Conservation (phyloP, 2,888 invertebrate genomes). For the Agrilus mali region DNA sequence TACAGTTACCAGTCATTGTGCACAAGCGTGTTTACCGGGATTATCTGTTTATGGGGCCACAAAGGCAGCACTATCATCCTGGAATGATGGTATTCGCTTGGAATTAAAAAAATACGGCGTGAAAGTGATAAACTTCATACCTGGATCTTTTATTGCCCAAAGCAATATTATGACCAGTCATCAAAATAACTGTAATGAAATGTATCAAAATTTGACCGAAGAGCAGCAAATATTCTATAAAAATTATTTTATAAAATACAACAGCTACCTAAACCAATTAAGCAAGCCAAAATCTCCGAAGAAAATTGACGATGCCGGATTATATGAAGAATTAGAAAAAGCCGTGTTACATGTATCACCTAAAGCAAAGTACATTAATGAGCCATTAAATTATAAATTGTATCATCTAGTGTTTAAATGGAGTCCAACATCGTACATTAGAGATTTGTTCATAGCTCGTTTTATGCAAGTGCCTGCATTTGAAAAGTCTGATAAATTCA, state of each 20-base stretch:
- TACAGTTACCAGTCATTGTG: slow-evolving; percentile 76
- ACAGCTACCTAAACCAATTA: slow-evolving; percentile 41
- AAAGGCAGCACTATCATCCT: slow-evolving; percentile 64
- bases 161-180: slow-evolving; percentile 60
- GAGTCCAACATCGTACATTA: slow-evolving; percentile 39
- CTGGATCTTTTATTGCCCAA: slow-evolving; percentile 59
- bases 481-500: slow-evolving; percentile 13
- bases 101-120: slow-evolving; percentile 63
- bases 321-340: slow-evolving; percentile 49
- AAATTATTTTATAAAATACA: slow-evolving; percentile 51
- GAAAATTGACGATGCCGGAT: slow-evolving; percentile 38
- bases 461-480: slow-evolving; percentile 52
- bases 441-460: slow-evolving; percentile 47
- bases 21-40: slow-evolving; percentile 55
- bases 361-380: slow-evolving; percentile 49
- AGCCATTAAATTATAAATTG: slow-evolving; percentile 51
- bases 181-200: slow-evolving; percentile 43
- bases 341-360: slow-evolving; percentile 50
- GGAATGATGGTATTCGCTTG: slow-evolving; percentile 58
- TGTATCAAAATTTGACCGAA: slow-evolving; percentile 48
- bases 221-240: slow-evolving; percentile 54
- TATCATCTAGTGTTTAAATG: slow-evolving; percentile 54
- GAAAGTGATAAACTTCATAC: slow-evolving; percentile 59
- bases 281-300: slow-evolving; percentile 36
- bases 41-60: slow-evolving; percentile 68